Percentiles rank a stretch among this genome's conserved stretches.
Evolutionary conservation across 2,113 vertebrate genomes (phyloP).

Genomic region (zebrafish (Danio rerio)): DNA sequence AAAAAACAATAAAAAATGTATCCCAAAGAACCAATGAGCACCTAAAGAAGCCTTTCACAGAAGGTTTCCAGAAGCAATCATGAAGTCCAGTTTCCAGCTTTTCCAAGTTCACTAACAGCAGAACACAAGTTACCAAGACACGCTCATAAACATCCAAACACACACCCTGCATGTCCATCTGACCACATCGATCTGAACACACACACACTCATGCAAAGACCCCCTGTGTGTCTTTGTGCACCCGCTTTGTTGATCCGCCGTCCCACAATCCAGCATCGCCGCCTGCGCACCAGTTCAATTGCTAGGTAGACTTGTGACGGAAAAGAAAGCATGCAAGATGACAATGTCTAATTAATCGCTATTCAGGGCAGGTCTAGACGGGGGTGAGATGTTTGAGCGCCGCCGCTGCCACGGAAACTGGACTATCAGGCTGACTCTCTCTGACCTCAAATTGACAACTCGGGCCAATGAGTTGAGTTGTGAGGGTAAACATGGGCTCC

Average conservation of each 20-base stretch:
- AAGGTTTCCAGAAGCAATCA: too few species aligned
- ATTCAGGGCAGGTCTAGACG: constrained; percentile 55
- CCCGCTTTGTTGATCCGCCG: constrained; percentile 45
- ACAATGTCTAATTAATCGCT: constrained; percentile 66
- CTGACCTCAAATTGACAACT: constrained; percentile 57
- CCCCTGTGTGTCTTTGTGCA: constrained; percentile 40
- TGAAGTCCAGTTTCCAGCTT: neutral
- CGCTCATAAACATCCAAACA: constrained; percentile 75
- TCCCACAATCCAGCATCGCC: neutral
- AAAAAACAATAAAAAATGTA: too few species aligned
- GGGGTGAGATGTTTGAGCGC: constrained; percentile 48
- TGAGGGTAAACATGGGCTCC: constrained; percentile 49
- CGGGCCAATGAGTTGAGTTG: constrained; percentile 46
- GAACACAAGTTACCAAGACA: constrained; percentile 79
- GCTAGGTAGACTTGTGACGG: constrained; percentile 56
- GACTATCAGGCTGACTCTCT: constrained; percentile 54
- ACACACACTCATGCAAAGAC: constrained; percentile 14
- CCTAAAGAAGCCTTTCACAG: too few species aligned
- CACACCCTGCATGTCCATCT: constrained; percentile 65
- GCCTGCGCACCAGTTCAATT: constrained; percentile 44
- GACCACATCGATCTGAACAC: constrained; percentile 32
- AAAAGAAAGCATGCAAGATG: constrained; percentile 67
- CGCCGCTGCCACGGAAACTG: constrained; percentile 60
- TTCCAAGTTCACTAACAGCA: constrained; percentile 47
- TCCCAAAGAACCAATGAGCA: too few species aligned